Evolutionary conservation across 1,140 invertebrate species (phyloP).

Genomic region (Leucophenga varia): DNA sequence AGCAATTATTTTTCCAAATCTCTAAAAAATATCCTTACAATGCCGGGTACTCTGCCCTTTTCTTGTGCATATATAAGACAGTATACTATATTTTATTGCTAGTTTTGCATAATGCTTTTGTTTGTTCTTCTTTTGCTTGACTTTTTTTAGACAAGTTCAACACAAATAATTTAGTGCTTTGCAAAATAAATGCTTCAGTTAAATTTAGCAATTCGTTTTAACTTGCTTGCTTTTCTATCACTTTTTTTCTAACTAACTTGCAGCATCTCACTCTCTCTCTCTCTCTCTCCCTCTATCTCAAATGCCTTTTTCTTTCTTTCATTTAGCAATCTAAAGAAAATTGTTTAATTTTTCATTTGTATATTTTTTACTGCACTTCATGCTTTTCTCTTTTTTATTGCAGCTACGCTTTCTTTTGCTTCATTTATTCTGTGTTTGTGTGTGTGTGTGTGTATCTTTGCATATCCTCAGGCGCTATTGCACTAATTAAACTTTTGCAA

Average conservation of each 20-base stretch:
- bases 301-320: too few species aligned
- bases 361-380: slow-evolving; percentile 3
- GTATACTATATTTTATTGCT: too few species aligned
- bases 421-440: slow-evolving; percentile 11
- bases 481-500: slow-evolving; percentile 28
- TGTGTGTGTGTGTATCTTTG: slow-evolving; percentile 5
- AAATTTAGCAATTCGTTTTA: slow-evolving; percentile 44
- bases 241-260: slow-evolving; percentile 7
- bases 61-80: too few species aligned
- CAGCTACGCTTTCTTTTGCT: slow-evolving; percentile 14
- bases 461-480: slow-evolving; percentile 16
- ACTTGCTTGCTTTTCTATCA: not conserved
- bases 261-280: too few species aligned
- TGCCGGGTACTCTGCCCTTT: too few species aligned
- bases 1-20: too few species aligned
- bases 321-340: slow-evolving; percentile 20
- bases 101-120: too few species aligned
- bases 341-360: slow-evolving; percentile 52
- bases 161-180: slow-evolving; percentile 46
- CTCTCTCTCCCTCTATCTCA: too few species aligned
- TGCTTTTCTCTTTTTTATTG: slow-evolving; percentile 3
- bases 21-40: too few species aligned
- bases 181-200: slow-evolving; percentile 50
- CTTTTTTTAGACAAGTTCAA: slow-evolving; percentile 14
- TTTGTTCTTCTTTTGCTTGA: too few species aligned